Base-by-base conservation (phyloP, 2,797 vertebrate genomes). In the Acropternis orthonyx region DNA sequence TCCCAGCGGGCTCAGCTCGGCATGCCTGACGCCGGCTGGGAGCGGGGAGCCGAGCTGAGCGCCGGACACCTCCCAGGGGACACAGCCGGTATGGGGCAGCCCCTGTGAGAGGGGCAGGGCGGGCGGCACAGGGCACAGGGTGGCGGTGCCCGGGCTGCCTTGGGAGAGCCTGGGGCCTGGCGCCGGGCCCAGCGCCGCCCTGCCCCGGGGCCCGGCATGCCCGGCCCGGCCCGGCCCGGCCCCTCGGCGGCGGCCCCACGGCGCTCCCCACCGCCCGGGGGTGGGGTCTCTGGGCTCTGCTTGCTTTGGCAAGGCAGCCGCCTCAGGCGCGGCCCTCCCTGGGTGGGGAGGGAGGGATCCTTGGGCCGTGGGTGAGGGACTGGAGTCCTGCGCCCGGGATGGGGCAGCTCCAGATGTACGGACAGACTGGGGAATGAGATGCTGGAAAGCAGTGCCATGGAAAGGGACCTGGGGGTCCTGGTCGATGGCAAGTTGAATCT, bases 321-420 rank as follows among this genome's bases (percentile, higher is more conserved):
- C 32, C 56, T 36, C 12, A 3, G 68, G 18, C 14, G 0, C 2
- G 2, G 9, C 27, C 37, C 17, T 5, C 1, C 1, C 0, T 0
- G 5, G 63, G 27, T 51, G 22, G 41, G 12, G 8, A 54, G 63
- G 27, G 51, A 24, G 41, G 12, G 8, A 54, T 37, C 37, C 37
- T 37, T 41, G 41, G 41, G 51, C 37, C 19, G 0, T 4, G 7
- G 0, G 0, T 14, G 10, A 41, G 41, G 58, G 18, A 4, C 61
- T 65, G 1, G 1, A 63, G 41, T 23, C 17, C 21, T n/a, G 62
- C 22, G 4, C 15, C 41, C 24, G 62, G 15, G 43, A 14, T 26
- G 62, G 43, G 22, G 21, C 22, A n/a, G 9, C 16, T 22, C 32
- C 5, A 10, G 41, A 9, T n/a, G 62, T 34, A 18, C 5, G 6